Percentiles rank a stretch among this genome's conserved stretches.
phyloP scores from a whole-genome alignment of 35 echinoderm and acorn worm genomes.

The Lytechinus pictus region DNA sequence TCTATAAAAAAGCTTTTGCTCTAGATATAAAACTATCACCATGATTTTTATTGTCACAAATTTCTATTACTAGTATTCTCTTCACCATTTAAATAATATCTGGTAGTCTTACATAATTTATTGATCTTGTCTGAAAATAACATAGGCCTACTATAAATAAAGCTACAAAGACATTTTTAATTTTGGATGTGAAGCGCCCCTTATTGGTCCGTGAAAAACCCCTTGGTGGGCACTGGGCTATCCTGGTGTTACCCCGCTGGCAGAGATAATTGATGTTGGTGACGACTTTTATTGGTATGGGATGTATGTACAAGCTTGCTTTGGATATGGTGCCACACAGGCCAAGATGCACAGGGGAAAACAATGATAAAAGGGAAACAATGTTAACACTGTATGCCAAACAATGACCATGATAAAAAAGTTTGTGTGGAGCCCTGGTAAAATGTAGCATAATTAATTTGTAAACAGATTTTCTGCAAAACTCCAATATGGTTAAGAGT shows the following conservation, averaged over 20 bases:
- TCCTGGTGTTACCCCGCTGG: neutral
- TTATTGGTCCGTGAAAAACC: neutral
- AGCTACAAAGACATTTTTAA: neutral
- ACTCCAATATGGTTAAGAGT: neutral
- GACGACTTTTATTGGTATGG: slow-evolving; percentile 11
- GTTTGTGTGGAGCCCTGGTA: no score
- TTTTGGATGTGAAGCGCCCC: neutral
- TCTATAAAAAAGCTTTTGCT: no score
- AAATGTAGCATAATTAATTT: no score
- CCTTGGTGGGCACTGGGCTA: neutral
- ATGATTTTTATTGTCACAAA: no score
- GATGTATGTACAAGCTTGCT: neutral
- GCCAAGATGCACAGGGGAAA: neutral
- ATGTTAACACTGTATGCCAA: neutral
- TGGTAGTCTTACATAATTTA: no score
- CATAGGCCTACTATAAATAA: neutral
- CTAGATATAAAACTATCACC: no score
- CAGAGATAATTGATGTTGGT: slow-evolving; percentile 3
- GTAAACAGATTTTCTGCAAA: neutral
- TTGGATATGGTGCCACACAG: neutral
- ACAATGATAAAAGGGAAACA: neutral
- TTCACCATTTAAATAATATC: no score
- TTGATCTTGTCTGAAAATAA: no score
- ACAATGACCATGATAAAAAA: no score
- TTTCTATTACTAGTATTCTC: no score